A percentile compares a stretch with the other conserved stretches of the same genome.
phyloP scores from a whole-genome alignment of 37 sponge, comb jelly and placozoan species.

The Geodia barretti region DNA sequence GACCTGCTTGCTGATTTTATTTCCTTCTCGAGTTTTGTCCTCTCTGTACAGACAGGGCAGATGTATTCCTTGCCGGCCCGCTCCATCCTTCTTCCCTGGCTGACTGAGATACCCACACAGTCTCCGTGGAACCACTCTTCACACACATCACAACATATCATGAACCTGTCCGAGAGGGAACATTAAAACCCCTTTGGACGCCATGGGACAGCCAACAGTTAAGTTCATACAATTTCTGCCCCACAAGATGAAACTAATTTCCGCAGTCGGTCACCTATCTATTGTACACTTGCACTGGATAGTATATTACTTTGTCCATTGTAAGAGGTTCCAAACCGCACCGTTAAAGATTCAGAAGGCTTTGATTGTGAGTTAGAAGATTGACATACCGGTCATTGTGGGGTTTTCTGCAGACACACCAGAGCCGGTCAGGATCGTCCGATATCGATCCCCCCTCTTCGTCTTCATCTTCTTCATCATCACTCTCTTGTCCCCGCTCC shows the following conservation, averaged over 20 bases:
- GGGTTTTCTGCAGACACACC: slow-evolving; percentile 75
- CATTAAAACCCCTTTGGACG: too few relatives aligned
- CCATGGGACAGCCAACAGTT: not conserved
- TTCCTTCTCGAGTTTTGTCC: slow-evolving; percentile 38
- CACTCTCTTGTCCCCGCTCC: not conserved
- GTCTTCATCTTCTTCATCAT: slow-evolving; percentile 26
- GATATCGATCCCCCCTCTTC: slow-evolving; percentile 47
- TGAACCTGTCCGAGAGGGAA: slow-evolving; percentile 83
- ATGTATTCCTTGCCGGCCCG: slow-evolving; percentile 61
- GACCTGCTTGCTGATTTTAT: slow-evolving; percentile 17
- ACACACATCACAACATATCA: slow-evolving; percentile 92
- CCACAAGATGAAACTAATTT: not conserved
- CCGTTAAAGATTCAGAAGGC: not conserved
- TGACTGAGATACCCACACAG: slow-evolving; percentile 83
- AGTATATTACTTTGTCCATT: too few relatives aligned
- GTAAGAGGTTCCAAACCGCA: not conserved
- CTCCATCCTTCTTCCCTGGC: slow-evolving; percentile 85
- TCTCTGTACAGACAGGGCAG: slow-evolving; percentile 62
- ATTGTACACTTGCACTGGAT: too few relatives aligned
- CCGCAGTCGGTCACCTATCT: not conserved
- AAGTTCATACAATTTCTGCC: not conserved
- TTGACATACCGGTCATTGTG: slow-evolving; percentile 75
- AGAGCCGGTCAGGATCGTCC: slow-evolving; percentile 73
- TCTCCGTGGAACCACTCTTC: slow-evolving; percentile 91
- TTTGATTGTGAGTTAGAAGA: too few relatives aligned